Conservation (phyloP, 2,888 invertebrate genomes). For the Sialis fuliginosa region DNA sequence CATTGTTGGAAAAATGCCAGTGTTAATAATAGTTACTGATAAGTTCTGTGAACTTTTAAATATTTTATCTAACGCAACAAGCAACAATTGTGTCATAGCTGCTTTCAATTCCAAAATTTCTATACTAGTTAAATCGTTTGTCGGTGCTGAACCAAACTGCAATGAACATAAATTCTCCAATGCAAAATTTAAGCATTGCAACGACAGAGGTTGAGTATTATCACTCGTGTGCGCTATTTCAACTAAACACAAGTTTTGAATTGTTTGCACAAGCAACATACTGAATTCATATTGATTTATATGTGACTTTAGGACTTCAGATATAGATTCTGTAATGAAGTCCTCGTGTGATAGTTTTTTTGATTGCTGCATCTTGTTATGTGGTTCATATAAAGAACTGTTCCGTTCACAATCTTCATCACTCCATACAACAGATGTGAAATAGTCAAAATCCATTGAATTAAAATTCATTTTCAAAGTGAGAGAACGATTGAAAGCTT, state of each 20-base stretch:
- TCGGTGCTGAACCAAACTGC: constrained; percentile 34
- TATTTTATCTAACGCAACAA: constrained; percentile 37
- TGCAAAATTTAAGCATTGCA: constrained; percentile 41
- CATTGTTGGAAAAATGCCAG: constrained; percentile 41
- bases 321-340: constrained; percentile 32
- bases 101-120: constrained; percentile 33
- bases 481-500: constrained; percentile 30
- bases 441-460: constrained; percentile 42
- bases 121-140: constrained; percentile 18
- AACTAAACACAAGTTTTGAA: constrained; percentile 33
- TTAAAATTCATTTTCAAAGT: constrained; percentile 36
- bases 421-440: constrained; percentile 30
- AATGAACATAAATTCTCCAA: constrained; percentile 38
- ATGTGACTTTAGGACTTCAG: constrained; percentile 30
- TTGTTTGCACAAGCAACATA: constrained; percentile 33
- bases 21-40: constrained; percentile 36
- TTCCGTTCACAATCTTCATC: constrained; percentile 22
- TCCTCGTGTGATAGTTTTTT: constrained; percentile 32
- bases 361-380: constrained; percentile 24
- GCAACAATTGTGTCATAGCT: constrained; percentile 34
- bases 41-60: constrained; percentile 30
- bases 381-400: constrained; percentile 8
- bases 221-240: constrained; percentile 32
- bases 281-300: constrained; percentile 37
- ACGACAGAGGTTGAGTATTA: constrained; percentile 34